Evolutionary conservation across 2,113 vertebrate genomes (phyloP).

Genomic region (Perccottus glenii): DNA sequence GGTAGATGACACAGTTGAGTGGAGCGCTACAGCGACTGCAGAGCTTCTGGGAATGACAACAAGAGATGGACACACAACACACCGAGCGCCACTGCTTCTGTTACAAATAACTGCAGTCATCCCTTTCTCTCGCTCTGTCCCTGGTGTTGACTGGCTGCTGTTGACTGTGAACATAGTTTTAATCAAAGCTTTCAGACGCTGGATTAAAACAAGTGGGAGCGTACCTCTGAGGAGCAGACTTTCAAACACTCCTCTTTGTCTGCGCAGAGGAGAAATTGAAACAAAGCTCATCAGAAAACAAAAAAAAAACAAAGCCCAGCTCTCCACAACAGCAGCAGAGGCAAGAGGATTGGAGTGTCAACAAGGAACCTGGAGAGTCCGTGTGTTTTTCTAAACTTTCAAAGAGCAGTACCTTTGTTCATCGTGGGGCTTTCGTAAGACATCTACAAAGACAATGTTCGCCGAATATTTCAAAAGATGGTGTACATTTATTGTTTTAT

Average conservation of each 20-base stretch:
- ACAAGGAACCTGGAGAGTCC: not conserved
- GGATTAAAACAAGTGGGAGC: conserved; percentile 48
- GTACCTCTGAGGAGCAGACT: conserved; percentile 49
- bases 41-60: conserved; percentile 55
- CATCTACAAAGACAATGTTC: no score
- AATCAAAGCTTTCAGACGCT: conserved; percentile 59
- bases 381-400: not conserved
- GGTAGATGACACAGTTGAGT: conserved; percentile 60
- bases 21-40: conserved; percentile 34
- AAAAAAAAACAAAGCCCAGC: not conserved
- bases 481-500: no score
- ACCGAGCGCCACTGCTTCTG: conserved; percentile 25
- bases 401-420: no score
- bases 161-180: conserved; percentile 40
- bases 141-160: conserved; percentile 21
- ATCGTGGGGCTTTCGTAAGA: no score
- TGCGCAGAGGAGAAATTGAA: conserved; percentile 33
- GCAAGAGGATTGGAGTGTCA: conserved; percentile 4
- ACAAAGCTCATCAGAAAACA: conserved; percentile 40
- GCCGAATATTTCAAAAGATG: no score
- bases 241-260: conserved; percentile 2
- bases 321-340: not conserved
- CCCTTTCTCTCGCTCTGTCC: conserved; percentile 17
- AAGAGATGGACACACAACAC: conserved; percentile 32
- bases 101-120: conserved; percentile 22